These are phyloP conservation scores for Peromyscus polionotus DNA, from an alignment of 2,113 vertebrate genomes.

Conservation along the genomic window DNA sequence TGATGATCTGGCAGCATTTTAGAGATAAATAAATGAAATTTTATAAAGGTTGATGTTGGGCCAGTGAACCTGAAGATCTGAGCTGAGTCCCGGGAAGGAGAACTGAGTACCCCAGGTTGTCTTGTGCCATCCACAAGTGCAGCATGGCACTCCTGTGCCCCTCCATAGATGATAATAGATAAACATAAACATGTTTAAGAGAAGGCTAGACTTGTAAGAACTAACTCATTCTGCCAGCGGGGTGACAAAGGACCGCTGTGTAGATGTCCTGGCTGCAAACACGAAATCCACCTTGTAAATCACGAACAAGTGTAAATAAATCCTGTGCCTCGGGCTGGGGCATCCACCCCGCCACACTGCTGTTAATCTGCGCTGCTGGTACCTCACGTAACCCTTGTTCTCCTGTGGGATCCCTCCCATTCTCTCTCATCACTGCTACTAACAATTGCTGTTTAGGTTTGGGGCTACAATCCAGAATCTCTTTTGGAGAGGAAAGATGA, in stretches of 20 bases:
- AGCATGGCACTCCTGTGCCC: not conserved
- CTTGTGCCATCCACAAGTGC: not conserved
- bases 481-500: not conserved
- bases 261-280: not conserved
- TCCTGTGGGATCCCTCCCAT: not conserved
- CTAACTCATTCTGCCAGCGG: not conserved
- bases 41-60: not conserved
- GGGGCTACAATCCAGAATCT: not conserved
- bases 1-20: not conserved
- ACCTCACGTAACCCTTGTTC: not conserved
- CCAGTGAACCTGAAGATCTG: not conserved
- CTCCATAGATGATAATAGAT: not conserved
- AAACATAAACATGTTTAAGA: not conserved
- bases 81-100: too few species aligned
- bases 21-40: conserved; percentile 22
- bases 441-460: not conserved
- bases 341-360: rapidly evolving
- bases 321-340: not conserved
- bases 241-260: not conserved
- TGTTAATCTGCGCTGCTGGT: not conserved
- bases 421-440: not conserved
- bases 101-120: not conserved
- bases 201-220: too few species aligned
- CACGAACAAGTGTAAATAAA: not conserved
- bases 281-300: not conserved